Conservation (phyloP, 2,888 invertebrate genomes). For the Latrodectus elegans region DNA sequence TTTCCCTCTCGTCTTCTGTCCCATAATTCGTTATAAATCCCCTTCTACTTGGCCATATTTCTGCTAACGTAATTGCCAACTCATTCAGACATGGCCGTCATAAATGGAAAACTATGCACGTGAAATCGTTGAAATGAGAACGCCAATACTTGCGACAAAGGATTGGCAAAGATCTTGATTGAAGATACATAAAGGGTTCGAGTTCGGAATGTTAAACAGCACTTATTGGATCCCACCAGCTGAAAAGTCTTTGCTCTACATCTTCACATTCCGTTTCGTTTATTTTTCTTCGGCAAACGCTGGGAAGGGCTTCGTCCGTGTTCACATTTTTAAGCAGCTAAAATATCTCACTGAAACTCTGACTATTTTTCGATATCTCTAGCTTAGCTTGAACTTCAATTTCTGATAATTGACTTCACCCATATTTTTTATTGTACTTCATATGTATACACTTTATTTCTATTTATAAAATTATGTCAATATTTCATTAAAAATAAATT, state of each 20-base stretch:
- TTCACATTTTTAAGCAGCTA: no score
- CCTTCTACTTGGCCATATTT: slow-evolving; percentile 49
- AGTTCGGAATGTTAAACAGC: slow-evolving; percentile 38
- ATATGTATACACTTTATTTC: no score
- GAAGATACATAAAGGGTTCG: slow-evolving; percentile 43
- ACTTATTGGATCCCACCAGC: background rate
- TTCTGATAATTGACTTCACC: no score
- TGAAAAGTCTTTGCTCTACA: slow-evolving; percentile 13
- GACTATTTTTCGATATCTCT: no score
- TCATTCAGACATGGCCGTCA: slow-evolving; percentile 64
- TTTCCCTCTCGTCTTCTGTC: slow-evolving; percentile 55
- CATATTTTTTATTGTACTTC: no score
- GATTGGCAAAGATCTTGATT: slow-evolving; percentile 55
- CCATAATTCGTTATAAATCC: slow-evolving; percentile 69
- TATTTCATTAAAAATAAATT: no score
- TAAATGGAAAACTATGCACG: slow-evolving; percentile 37
- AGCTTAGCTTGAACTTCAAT: no score
- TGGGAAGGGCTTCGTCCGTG: background rate
- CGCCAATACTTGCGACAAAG: slow-evolving; percentile 47
- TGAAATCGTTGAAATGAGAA: slow-evolving; percentile 26
- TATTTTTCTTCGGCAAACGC: slow-evolving; percentile 6
- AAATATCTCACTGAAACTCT: no score
- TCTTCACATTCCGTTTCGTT: slow-evolving; percentile 16
- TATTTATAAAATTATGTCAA: no score
- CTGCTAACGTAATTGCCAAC: slow-evolving; percentile 63